Percentiles rank a stretch among this genome's conserved stretches.
Evolutionary conservation across 2,113 vertebrate genomes (phyloP).

Genomic region (Tychaedon coryphoeus): DNA sequence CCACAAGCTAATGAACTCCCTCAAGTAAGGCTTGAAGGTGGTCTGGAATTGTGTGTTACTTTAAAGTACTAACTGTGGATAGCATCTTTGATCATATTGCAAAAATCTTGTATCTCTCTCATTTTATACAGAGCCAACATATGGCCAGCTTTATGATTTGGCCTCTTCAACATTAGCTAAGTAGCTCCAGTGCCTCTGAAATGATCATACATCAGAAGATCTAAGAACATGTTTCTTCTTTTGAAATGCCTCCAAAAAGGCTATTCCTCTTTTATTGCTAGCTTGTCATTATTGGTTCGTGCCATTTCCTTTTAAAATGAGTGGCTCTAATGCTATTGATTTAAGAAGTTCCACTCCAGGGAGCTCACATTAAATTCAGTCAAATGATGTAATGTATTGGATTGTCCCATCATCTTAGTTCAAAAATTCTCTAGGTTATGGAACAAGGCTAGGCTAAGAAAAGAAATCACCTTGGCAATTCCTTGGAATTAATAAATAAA

Average conservation of each 20-base stretch:
- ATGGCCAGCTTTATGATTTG: background rate
- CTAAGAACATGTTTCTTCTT: background rate
- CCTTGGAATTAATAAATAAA: background rate
- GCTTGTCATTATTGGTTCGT: background rate
- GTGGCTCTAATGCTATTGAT: conserved; percentile 43
- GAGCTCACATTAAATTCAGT: conserved; percentile 11
- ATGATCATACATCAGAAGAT: background rate
- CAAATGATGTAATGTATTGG: conserved; percentile 1
- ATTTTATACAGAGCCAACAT: background rate
- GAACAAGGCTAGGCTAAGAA: background rate
- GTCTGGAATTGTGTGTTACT: background rate
- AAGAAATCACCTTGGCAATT: background rate
- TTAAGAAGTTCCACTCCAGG: background rate
- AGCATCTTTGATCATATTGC: background rate
- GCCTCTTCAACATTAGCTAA: background rate
- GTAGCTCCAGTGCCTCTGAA: background rate
- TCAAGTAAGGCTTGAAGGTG: background rate
- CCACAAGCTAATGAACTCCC: background rate
- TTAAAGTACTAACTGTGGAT: background rate
- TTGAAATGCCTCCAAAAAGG: conserved; percentile 53
- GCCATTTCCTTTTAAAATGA: conserved; percentile 9
- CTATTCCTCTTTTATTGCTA: conserved; percentile 24
- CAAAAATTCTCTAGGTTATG: background rate
- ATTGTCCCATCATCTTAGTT: background rate
- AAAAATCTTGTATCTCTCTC: background rate